Evolutionary conservation across 2,797 vertebrate genomes (phyloP).

Genomic region (Bradypodion ventrale): DNA sequence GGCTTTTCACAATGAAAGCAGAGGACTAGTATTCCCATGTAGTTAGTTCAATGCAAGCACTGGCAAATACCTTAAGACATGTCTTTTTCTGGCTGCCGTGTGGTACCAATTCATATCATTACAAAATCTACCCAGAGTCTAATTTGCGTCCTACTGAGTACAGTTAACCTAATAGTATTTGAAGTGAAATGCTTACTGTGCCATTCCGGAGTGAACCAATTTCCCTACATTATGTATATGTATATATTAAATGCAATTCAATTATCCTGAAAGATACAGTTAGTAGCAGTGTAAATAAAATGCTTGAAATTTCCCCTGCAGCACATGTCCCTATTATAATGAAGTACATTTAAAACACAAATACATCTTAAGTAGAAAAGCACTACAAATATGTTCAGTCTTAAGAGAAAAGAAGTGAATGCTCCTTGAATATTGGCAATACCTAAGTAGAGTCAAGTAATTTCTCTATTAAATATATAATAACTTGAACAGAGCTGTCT

Average conservation of each 20-base stretch:
- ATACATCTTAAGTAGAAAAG: conserved; percentile 41
- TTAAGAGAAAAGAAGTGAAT: conserved; percentile 48
- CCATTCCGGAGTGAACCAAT: background rate
- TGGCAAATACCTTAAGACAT: background rate
- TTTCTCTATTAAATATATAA: conserved; percentile 77
- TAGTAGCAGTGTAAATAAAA: conserved; percentile 24
- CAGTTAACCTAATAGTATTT: background rate
- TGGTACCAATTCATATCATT: background rate
- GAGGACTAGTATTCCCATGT: background rate
- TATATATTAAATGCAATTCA: conserved; percentile 13
- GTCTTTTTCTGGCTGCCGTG: background rate
- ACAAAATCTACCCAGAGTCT: background rate
- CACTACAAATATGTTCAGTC: conserved; percentile 51
- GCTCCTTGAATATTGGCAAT: conserved; percentile 47
- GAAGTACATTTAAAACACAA: conserved; percentile 52
- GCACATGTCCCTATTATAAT: conserved; percentile 24
- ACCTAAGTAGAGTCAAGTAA: conserved; percentile 61
- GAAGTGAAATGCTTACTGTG: conserved; percentile 4
- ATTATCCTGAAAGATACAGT: conserved; percentile 23
- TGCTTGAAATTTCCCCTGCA: conserved; percentile 37
- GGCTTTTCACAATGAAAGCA: background rate
- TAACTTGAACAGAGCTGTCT: conserved; percentile 79
- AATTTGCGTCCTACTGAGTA: conserved; percentile 17
- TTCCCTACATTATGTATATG: conserved; percentile 14
- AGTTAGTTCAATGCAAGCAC: background rate